Percentiles rank a stretch among this genome's conserved stretches.
Conservation (phyloP, 2,888 invertebrate species). For the Caradrina kadenii region DNA sequence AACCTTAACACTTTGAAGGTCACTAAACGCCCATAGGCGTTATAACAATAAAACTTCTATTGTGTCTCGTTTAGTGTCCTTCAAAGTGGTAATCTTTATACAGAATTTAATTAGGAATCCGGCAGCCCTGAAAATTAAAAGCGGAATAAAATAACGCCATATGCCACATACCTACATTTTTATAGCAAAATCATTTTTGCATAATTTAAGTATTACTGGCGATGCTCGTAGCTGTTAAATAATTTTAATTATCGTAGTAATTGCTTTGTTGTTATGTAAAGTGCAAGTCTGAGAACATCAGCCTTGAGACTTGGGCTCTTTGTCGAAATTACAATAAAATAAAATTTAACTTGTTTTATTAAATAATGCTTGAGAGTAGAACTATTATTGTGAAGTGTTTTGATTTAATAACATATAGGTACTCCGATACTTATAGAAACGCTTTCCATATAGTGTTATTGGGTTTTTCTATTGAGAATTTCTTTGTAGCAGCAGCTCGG, state of each 20-base stretch:
- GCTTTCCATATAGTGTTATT: too few species aligned
- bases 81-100: too few species aligned
- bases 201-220: slow-evolving; percentile 10
- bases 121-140: background rate
- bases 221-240: slow-evolving; percentile 28
- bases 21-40: too few species aligned
- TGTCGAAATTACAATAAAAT: slow-evolving; percentile 18
- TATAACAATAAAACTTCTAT: too few species aligned
- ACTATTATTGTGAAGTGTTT: too few species aligned
- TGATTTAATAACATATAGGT: too few species aligned
- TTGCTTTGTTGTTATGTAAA: slow-evolving; percentile 44
- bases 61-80: too few species aligned
- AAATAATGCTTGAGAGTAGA: too few species aligned
- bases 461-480: too few species aligned
- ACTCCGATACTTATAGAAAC: too few species aligned
- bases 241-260: slow-evolving; percentile 34
- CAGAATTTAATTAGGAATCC: background rate
- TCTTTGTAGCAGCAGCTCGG: too few species aligned
- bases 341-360: background rate
- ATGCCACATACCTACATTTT: slow-evolving; percentile 6
- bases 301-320: slow-evolving; percentile 47
- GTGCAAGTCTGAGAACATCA: slow-evolving; percentile 27
- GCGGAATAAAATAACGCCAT: slow-evolving; percentile 20
- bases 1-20: too few species aligned
- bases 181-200: slow-evolving; percentile 3